Percentiles rank a stretch among this genome's conserved stretches.
phyloP scores from a whole-genome alignment of 2,113 vertebrate species.

The Clarias macrocephalus region DNA sequence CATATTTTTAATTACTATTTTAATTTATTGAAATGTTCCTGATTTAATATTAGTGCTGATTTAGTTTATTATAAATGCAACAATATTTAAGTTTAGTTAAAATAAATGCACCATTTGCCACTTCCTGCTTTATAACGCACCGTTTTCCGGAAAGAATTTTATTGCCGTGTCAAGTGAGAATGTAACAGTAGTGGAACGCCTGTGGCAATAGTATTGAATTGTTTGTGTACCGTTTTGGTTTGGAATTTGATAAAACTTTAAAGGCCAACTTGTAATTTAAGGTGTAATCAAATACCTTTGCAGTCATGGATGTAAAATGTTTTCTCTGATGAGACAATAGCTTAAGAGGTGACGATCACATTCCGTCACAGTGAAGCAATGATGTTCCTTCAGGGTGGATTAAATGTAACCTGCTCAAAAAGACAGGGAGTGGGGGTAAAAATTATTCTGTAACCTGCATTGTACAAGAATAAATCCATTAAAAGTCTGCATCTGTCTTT shows the following conservation, averaged over 20 bases:
- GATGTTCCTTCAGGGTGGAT: background rate
- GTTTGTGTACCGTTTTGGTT: background rate
- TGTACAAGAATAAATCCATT: constrained; percentile 15
- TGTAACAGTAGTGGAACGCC: background rate
- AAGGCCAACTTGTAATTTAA: background rate
- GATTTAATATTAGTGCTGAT: background rate
- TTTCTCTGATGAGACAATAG: background rate
- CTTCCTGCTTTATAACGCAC: background rate
- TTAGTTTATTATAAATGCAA: background rate
- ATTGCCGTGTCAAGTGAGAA: background rate
- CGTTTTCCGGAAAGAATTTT: background rate
- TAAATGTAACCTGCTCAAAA: constrained; percentile 5
- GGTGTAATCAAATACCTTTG: background rate
- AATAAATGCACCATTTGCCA: background rate
- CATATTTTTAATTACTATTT: background rate
- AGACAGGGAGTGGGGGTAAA: background rate
- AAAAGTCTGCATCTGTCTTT: background rate
- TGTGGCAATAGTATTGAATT: background rate
- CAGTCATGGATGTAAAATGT: background rate
- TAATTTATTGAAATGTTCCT: background rate
- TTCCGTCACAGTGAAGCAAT: background rate
- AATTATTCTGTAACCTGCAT: constrained; percentile 1
- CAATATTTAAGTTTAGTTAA: background rate
- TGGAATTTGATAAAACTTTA: background rate
- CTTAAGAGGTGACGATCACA: background rate